Evolutionary conservation across 2,113 vertebrate species (phyloP), one percentile per base, ranked within the genome.

Genomic region (Hemicordylus capensis): DNA sequence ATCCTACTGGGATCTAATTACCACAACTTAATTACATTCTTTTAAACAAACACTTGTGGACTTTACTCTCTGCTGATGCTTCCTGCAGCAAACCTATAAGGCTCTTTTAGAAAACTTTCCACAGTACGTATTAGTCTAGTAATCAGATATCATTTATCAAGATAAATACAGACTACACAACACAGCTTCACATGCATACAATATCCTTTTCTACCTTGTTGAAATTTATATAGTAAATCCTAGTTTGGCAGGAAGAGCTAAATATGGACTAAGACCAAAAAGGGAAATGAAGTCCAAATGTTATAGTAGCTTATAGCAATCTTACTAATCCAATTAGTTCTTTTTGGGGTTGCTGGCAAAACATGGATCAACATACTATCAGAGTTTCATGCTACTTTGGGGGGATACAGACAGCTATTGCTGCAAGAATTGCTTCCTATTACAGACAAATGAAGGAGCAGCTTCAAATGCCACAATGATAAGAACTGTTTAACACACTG

Each of bases 1-100:
- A 37, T 92, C 91, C 95, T 94, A 91, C 90, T 91, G 92, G 95
- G 95, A 96, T 88, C 94, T 95, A 95, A 96, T 97, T 96, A 96
- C 92, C 54, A 61, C 92, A 95, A 93, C 74, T 88, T 93, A 95
- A 96, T 95, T 95, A 94, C n/a, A 76, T 88, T 94, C 89, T 89
- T 93, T 93, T 90, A 96, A 95, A 93, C 90, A 95, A 95, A 90
- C 0, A 61, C 81, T 88, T 92, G 90, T 89, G 90, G 89, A 91
- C 90, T 95, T 91, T 93, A 82, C 88, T 85, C 61, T 82, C 93
- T 4, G 1, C 31, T 19, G 34, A 76, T 95, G 90, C 63, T 92
- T 93, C 93, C 39, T 90, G 74, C 73, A 93, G 91, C 88, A 89
- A 31, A 37, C 4, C 56, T 37, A 75, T 85, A 92, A 85, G 63